Percentiles rank a stretch among this genome's conserved stretches.
Conservation (phyloP, 2,888 invertebrate genomes). For the Meganola albula region DNA sequence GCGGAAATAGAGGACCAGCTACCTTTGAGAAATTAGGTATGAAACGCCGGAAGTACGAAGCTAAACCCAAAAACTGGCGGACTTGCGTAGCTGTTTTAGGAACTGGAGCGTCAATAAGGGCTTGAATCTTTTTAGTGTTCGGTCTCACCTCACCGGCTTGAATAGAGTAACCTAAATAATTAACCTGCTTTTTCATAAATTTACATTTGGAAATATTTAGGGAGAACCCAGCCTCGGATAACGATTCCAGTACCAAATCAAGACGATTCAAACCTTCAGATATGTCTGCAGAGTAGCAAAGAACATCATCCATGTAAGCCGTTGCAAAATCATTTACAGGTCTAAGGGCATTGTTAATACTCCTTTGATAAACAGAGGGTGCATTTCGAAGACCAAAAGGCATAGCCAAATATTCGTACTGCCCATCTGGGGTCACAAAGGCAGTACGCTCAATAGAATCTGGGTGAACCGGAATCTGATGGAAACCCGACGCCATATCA, state of each 20-base stretch:
- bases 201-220: neutral
- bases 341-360: neutral
- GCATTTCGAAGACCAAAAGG: slow-evolving; percentile 24
- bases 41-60: neutral
- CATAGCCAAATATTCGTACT: slow-evolving; percentile 23
- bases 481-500: slow-evolving; percentile 29
- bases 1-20: neutral
- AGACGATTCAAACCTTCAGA: neutral
- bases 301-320: slow-evolving; percentile 1
- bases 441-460: slow-evolving; percentile 16
- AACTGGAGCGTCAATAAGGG: neutral
- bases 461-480: slow-evolving; percentile 23
- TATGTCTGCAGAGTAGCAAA: neutral
- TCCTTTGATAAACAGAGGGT: neutral
- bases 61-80: neutral
- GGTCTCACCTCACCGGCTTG: neutral
- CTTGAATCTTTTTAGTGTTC: neutral
- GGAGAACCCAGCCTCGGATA: neutral
- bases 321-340: neutral
- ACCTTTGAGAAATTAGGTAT: neutral
- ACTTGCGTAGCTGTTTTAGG: neutral
- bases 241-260: neutral
- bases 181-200: neutral
- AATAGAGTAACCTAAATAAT: neutral
- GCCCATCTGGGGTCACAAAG: slow-evolving; percentile 18